Evolutionary conservation across 2,797 vertebrate species (phyloP).

Genomic region (Chaetodon trifasciatus): DNA sequence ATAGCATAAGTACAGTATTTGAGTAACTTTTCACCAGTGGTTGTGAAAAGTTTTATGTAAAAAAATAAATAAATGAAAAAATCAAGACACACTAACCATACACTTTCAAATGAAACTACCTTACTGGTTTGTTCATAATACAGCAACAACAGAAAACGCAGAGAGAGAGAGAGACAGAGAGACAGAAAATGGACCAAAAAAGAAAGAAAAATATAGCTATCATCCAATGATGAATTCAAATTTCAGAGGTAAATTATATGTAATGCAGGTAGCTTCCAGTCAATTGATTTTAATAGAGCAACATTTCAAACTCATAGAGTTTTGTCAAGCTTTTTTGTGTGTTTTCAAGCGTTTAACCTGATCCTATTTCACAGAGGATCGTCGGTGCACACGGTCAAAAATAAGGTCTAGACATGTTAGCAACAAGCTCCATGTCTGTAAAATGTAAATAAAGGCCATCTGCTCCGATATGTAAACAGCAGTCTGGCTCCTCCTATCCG

Average conservation of each 20-base stretch:
- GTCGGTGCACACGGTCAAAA: not conserved
- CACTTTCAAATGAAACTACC: not conserved
- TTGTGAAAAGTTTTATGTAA: not conserved
- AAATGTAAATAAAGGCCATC: constrained; percentile 84
- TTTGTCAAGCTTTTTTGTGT: not conserved
- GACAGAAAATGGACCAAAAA: not conserved
- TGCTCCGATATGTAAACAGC: constrained; percentile 80
- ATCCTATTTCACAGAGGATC: not conserved
- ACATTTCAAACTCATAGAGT: not conserved
- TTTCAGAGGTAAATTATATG: not conserved
- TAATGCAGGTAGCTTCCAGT: not conserved
- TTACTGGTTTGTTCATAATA: not conserved
- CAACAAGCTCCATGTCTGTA: constrained; percentile 27
- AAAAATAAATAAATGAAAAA: not conserved
- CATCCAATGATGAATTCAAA: not conserved
- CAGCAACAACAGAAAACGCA: not conserved
- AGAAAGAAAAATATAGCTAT: no score
- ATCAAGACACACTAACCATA: not conserved
- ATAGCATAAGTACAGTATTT: not conserved
- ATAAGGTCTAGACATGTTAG: not conserved
- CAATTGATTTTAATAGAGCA: no score
- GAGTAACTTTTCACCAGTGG: not conserved
- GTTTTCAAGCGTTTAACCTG: not conserved
- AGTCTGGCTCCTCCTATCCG: constrained; percentile 61
- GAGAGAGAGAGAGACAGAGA: no score